Percentiles rank a stretch among this genome's conserved stretches.
These are phyloP conservation scores for Melospiza melodia DNA, from an alignment of 2,113 vertebrate species.

Conservation along the genomic window DNA sequence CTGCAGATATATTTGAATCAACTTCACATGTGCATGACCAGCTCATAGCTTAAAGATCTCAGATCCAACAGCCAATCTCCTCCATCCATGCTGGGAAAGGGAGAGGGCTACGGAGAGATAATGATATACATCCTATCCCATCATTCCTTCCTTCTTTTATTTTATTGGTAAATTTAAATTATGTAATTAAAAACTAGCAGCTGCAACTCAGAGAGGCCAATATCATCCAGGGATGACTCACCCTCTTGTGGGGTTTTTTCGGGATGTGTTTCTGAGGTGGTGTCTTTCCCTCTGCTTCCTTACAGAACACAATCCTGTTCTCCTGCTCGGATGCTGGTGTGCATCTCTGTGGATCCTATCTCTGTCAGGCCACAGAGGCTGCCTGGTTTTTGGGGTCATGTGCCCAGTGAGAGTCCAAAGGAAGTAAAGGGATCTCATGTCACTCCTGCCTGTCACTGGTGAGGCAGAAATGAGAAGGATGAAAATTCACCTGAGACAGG, in stretches of 20 bases:
- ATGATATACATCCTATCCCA: not conserved
- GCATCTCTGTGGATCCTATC: not conserved
- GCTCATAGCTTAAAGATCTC: not conserved
- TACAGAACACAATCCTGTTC: not conserved
- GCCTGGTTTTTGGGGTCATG: not conserved
- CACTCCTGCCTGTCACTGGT: not conserved
- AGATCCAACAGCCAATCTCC: not conserved
- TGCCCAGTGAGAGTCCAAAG: not conserved
- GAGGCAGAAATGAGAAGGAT: not conserved
- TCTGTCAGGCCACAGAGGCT: not conserved
- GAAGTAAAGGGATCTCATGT: not conserved
- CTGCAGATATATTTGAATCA: not conserved
- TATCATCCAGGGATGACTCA: constrained; percentile 20
- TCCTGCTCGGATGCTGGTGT: not conserved
- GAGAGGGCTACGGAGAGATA: not conserved
- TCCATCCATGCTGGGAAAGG: not conserved
- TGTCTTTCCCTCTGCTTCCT: not conserved
- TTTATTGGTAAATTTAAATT: not conserved
- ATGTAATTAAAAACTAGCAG: constrained; percentile 7
- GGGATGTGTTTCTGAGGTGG: not conserved
- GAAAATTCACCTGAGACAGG: not conserved
- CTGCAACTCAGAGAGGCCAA: not conserved
- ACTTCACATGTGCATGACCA: not conserved
- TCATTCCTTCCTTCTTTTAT: not conserved
- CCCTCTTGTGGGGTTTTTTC: not conserved